A percentile compares a stretch with the other conserved stretches of the same genome.
Evolutionary conservation across 2,797 vertebrate genomes (phyloP).

Genomic region (Pseudochaenichthys georgianus): DNA sequence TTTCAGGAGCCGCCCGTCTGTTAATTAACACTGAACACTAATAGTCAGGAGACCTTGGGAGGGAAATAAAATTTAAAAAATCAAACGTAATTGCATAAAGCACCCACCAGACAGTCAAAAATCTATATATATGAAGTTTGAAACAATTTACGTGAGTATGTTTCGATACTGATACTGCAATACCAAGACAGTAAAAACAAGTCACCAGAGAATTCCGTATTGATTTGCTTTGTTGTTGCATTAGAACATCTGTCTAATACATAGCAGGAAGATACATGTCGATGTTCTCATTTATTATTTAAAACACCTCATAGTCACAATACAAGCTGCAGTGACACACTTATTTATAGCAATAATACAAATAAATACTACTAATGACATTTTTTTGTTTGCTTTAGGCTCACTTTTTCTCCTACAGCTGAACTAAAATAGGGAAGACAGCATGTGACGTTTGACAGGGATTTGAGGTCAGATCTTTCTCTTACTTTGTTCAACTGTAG

Average conservation of each 20-base stretch:
- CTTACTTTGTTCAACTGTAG: slow-evolving; percentile 31
- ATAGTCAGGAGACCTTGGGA: slow-evolving; percentile 46
- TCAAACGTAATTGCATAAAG: slow-evolving; percentile 66
- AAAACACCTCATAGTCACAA: background rate
- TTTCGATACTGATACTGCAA: slow-evolving; percentile 40
- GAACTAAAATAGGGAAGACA: slow-evolving; percentile 20
- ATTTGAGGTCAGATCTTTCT: slow-evolving; percentile 28
- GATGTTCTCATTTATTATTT: slow-evolving; percentile 22
- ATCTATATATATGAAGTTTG: slow-evolving; percentile 67
- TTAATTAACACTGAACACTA: slow-evolving; percentile 69
- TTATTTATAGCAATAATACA: background rate
- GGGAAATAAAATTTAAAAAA: slow-evolving; percentile 27
- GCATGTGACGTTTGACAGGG: slow-evolving; percentile 51
- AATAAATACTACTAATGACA: background rate
- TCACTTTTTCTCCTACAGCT: background rate
- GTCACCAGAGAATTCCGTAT: slow-evolving; percentile 45
- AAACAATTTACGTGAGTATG: slow-evolving; percentile 44
- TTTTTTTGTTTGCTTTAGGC: background rate
- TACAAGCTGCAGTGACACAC: background rate
- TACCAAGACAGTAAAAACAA: slow-evolving; percentile 36
- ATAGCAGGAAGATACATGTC: background rate
- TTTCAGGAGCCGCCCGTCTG: slow-evolving; percentile 37
- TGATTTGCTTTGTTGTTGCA: slow-evolving; percentile 60
- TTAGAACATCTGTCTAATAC: slow-evolving; percentile 41
- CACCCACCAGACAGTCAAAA: slow-evolving; percentile 46